phyloP scores from a whole-genome alignment of 2,797 vertebrate species.

The Danio kyathit region DNA sequence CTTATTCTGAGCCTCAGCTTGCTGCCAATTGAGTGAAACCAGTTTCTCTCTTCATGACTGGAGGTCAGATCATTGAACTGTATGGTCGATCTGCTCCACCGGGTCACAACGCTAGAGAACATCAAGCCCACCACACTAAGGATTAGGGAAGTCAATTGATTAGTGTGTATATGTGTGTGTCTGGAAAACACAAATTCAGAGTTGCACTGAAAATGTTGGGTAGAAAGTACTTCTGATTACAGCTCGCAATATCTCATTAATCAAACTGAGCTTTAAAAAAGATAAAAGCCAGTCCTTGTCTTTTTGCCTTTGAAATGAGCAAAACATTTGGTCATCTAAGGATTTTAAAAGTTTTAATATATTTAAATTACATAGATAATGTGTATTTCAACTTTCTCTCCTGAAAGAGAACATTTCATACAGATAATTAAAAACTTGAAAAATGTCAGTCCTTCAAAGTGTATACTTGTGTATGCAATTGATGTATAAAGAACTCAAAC shows the following conservation, averaged over 20 bases:
- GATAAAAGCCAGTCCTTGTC: constrained; percentile 16
- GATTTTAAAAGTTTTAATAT: not conserved
- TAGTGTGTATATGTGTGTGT: not conserved
- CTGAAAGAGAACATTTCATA: not conserved
- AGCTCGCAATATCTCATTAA: not conserved
- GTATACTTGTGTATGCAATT: not conserved
- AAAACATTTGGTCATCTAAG: not conserved
- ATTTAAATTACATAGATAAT: constrained; percentile 4
- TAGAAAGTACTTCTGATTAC: not conserved
- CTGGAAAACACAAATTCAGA: not conserved
- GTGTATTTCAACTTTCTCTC: not conserved
- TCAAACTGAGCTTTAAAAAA: not conserved
- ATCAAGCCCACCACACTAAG: constrained; percentile 4
- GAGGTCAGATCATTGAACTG: constrained; percentile 43
- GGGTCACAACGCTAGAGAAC: not conserved
- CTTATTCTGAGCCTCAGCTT: not conserved
- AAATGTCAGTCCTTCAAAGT: not conserved
- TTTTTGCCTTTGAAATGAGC: not conserved
- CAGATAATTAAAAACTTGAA: not conserved
- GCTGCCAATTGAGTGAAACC: constrained; percentile 22
- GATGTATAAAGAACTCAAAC: not conserved
- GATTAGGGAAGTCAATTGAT: constrained; percentile 23
- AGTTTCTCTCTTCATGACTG: constrained; percentile 31
- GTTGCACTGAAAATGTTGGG: not conserved
- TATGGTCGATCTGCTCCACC: constrained; percentile 28